These are phyloP conservation scores for Plemyria rubiginata DNA, from an alignment of 2,888 invertebrate species.

Conservation along the genomic window DNA sequence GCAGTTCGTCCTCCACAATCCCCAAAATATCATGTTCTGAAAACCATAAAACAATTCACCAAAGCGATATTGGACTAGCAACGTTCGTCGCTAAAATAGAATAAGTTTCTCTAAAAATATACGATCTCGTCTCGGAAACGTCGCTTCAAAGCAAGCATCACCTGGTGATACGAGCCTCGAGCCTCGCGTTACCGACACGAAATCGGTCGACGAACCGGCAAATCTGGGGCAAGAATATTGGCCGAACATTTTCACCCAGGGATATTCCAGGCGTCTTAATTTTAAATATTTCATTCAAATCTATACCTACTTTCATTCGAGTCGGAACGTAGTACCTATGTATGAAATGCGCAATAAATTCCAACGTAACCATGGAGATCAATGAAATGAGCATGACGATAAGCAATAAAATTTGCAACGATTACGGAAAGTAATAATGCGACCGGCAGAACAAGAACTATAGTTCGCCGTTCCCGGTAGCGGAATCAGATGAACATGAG, in stretches of 20 bases:
- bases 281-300: constrained; percentile 35
- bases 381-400: constrained; percentile 55
- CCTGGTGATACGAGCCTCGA: constrained; percentile 68
- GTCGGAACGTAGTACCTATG: constrained; percentile 12
- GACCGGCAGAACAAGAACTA: constrained; percentile 46
- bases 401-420: constrained; percentile 54
- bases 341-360: constrained; percentile 37
- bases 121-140: constrained; percentile 62
- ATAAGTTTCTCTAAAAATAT: constrained; percentile 70
- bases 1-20: constrained; percentile 26
- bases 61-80: constrained; percentile 51
- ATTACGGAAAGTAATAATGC: constrained; percentile 55
- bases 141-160: constrained; percentile 66
- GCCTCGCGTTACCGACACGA: constrained; percentile 64
- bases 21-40: constrained; percentile 48
- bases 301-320: constrained; percentile 29
- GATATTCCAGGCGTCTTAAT: constrained; percentile 48
- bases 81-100: constrained; percentile 57
- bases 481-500: constrained; percentile 38
- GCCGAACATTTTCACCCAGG: constrained; percentile 60
- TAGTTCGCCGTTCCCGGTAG: constrained; percentile 38
- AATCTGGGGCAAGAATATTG: constrained; percentile 76
- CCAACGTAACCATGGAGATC: constrained; percentile 51
- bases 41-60: constrained; percentile 55
- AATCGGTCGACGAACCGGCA: constrained; percentile 79